A percentile compares a stretch with the other conserved stretches of the same genome.
Conservation (phyloP, 2,888 invertebrate genomes). For the Orchesellides sinensis region DNA sequence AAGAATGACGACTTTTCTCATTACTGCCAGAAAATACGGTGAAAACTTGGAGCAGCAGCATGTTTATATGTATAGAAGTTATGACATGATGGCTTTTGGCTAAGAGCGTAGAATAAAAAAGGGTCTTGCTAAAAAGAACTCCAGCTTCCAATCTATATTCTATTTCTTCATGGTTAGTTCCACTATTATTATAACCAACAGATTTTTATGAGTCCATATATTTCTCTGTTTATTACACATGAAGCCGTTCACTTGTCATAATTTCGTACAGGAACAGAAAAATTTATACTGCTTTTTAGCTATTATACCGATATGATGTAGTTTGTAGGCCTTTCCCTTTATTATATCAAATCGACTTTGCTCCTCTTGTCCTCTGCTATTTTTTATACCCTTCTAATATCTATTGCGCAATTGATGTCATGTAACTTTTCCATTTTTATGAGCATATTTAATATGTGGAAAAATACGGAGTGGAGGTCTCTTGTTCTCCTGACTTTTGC, state of each 20-base stretch:
- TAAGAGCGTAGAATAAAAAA: constrained; percentile 14
- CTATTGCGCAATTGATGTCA: background rate
- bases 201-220: constrained; percentile 50
- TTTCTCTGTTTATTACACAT: constrained; percentile 51
- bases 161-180: no score
- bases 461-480: no score
- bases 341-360: no score
- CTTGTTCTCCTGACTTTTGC: no score
- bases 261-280: constrained; percentile 30
- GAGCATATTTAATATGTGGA: no score
- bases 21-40: constrained; percentile 37
- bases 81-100: constrained; percentile 22
- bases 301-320: no score
- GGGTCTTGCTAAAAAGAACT: constrained; percentile 42
- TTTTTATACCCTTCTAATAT: no score
- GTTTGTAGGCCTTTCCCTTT: background rate
- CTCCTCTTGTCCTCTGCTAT: no score
- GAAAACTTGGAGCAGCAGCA: constrained; percentile 36
- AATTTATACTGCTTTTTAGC: constrained; percentile 12
- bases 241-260: constrained; percentile 57
- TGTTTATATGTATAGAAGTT: constrained; percentile 32
- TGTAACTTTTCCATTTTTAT: background rate
- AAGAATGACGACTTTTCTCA: constrained; percentile 50
- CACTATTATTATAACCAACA: constrained; percentile 16
- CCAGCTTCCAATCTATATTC: constrained; percentile 14